Evolutionary conservation across 2,888 invertebrate genomes (phyloP), one percentile per base, ranked within the genome.

Genomic region (Lepidonotus clava): DNA sequence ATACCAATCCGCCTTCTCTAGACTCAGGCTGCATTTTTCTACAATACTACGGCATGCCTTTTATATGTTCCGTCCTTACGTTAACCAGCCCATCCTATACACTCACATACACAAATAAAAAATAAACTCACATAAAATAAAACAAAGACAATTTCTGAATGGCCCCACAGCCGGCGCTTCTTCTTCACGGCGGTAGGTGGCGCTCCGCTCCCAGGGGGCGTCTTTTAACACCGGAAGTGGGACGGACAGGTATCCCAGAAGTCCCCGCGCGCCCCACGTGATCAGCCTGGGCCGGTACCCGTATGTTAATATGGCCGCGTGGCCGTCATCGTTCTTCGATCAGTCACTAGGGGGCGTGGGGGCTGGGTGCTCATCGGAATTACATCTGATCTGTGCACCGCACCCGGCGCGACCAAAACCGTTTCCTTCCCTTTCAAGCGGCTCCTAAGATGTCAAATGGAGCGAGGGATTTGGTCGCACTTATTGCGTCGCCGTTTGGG

Each of bases 231-330:
- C 66, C 66, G 66, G 66, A 66, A 66, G 66, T 66, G 66, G 66
- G 66, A 5, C 11, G n/a, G 5, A 32, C 66, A 8, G 46, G 46
- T 46, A 18, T 18, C 8, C 46, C 18, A n/a, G n/a, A n/a, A n/a
- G n/a, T n/a, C n/a, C n/a, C n/a, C n/a, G n/a, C n/a, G n/a, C n/a
- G n/a, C n/a, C n/a, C n/a, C n/a, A n/a, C n/a, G n/a, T n/a, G 46
- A 46, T 46, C 46, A 66, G 32, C 14, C 66, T 18, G 56, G 56
- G 56, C 24, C 8, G 24, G n/a, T 5, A n/a, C 14, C 71, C 71
- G 71, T 71, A 71, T 71, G 71, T 71, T 71, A 71, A 71, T 71
- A 34, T 36, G 71, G 34, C 71, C 71, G 36, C 71, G 71, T 71
- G 71, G 71, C 71, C 36, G 36, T 38, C 71, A 34, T 71, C 71